phyloP scores from a whole-genome alignment of 2,113 vertebrate species.

The Elgaria multicarinata region DNA sequence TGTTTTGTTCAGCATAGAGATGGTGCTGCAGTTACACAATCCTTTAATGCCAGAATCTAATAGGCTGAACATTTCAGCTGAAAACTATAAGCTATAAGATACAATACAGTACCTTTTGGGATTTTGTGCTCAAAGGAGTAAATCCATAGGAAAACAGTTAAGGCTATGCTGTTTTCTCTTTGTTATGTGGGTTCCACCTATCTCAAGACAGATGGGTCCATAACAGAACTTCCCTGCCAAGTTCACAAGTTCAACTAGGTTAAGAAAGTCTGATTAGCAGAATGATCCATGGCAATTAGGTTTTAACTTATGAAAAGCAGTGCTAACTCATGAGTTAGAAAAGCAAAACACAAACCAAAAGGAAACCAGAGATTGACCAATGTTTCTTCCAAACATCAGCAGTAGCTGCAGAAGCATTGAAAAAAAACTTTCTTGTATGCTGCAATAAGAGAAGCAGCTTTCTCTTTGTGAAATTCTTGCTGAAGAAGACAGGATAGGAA shows the following conservation, averaged over 20 bases:
- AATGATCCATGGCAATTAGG: slow-evolving; percentile 2
- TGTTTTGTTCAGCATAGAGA: slow-evolving; percentile 15
- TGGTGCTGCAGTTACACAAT: not conserved
- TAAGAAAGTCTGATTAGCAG: slow-evolving; percentile 12
- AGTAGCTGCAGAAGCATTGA: too few species aligned
- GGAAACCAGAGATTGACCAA: not conserved
- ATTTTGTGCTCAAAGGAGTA: slow-evolving; percentile 47
- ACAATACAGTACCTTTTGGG: slow-evolving; percentile 31
- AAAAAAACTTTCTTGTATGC: too few species aligned
- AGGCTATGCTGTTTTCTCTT: not conserved
- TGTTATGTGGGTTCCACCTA: not conserved
- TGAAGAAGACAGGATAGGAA: too few species aligned
- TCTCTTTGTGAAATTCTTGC: too few species aligned
- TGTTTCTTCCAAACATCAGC: not conserved
- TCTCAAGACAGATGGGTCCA: not conserved
- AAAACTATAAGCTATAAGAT: slow-evolving; percentile 23
- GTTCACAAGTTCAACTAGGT: slow-evolving; percentile 35
- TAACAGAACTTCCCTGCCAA: not conserved
- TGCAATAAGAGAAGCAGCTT: too few species aligned
- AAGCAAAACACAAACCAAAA: not conserved
- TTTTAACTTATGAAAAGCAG: slow-evolving; percentile 9
- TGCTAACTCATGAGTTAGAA: slow-evolving; percentile 2
- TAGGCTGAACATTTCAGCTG: slow-evolving; percentile 41
- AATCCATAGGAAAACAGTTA: not conserved
- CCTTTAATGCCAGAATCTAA: slow-evolving; percentile 47